phyloP scores from a whole-genome alignment of 2,113 vertebrate species.

The Ifrita kowaldi region DNA sequence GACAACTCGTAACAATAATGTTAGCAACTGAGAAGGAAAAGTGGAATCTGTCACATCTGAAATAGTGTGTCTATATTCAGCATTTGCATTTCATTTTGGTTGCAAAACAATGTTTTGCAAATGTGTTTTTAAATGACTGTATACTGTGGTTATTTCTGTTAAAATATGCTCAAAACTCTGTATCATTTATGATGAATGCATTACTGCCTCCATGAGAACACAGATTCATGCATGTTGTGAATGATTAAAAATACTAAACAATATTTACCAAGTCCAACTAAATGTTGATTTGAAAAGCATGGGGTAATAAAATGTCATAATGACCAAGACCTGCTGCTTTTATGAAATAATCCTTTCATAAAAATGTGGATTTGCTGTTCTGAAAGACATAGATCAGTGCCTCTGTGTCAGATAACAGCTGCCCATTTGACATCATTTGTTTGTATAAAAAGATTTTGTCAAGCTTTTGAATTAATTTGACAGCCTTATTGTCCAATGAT shows the following conservation, averaged over 20 bases:
- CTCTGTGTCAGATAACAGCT: neutral
- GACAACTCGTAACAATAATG: neutral
- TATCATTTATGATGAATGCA: neutral
- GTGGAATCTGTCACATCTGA: neutral
- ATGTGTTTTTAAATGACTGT: slow-evolving; percentile 12
- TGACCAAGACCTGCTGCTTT: slow-evolving; percentile 1
- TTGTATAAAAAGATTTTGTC: neutral
- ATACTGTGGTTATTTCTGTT: slow-evolving; percentile 7
- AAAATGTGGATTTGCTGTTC: neutral
- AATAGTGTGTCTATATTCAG: neutral
- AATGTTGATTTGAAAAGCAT: slow-evolving; percentile 6
- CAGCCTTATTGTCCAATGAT: neutral
- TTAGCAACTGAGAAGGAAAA: neutral
- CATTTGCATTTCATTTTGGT: neutral
- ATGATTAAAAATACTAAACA: neutral
- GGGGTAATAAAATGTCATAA: neutral
- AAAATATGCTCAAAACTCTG: neutral
- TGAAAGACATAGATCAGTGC: neutral
- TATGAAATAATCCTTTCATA: neutral
- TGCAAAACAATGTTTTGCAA: slow-evolving; percentile 12
- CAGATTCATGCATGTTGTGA: neutral
- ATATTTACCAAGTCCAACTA: slow-evolving; percentile 9
- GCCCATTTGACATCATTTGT: neutral
- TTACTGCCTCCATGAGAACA: neutral
- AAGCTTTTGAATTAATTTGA: neutral